Base-by-base conservation (phyloP, 2,888 invertebrate genomes). In the Lagria hirta region DNA sequence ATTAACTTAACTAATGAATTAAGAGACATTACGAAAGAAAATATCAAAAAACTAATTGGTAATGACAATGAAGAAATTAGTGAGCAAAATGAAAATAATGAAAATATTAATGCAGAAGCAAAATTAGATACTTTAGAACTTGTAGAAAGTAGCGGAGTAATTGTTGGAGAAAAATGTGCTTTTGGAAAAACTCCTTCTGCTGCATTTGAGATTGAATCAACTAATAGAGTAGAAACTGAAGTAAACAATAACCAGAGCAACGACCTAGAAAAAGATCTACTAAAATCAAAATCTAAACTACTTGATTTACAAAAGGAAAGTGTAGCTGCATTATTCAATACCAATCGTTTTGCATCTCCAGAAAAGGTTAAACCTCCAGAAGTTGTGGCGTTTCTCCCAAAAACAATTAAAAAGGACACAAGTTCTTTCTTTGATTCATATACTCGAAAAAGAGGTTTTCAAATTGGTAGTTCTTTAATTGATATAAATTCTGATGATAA, bases 321-420 rank as follows among this genome's bases (percentile, higher is more conserved):
- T 6, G 18, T 30, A 7, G 18, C 3, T 17, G 8, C 7, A 13
- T 12, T 33, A 8, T 26, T 33, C 15, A 22, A 27, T 6, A 7
- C 20, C 7, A 20, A 8, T 4, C 4, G 10, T 24, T 24, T 20
- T 8, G 10, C 24, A 7, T 4, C 32, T 16, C 40, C 29, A n/a
- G 53, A 57, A 13, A 40, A 22, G 8, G 36, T 43, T 2, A 54
- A 60, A 34, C 55, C 59, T 16, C 65, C 65, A 3, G 59, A 60
- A 57, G 42, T 66, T n/a, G 58, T 66, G 2, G 65, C 54, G 3
- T 48, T 63, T 8, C 60, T 64, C 18, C 60, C 62, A 1, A 65
- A 65, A 51, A 47, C 55, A 2, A 21, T 49, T 14, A 46, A 48
- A 30, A 48, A 56, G 6, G 42, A 48, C 13, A 40, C 44, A 7